phyloP scores from a whole-genome alignment of 1,140 invertebrate genomes.

The Eurytemora carolleeae region DNA sequence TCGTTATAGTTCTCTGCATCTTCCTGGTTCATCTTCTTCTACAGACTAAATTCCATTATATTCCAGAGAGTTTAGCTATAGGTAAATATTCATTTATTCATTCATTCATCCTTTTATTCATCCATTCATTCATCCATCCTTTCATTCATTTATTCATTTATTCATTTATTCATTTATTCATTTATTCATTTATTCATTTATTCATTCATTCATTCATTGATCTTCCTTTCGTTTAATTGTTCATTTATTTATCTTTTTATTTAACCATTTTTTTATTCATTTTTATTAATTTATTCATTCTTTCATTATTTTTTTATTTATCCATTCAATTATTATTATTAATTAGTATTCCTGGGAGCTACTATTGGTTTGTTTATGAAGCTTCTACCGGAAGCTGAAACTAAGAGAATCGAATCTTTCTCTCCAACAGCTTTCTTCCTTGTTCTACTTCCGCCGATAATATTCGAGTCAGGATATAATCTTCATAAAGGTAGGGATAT shows the following conservation, averaged over 20 bases:
- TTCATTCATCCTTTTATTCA: too few relatives aligned
- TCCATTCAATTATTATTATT: not conserved
- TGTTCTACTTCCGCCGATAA: slow-evolving; percentile 88
- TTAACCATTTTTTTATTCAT: too few relatives aligned
- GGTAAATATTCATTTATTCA: slow-evolving; percentile 78
- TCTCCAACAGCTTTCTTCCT: slow-evolving; percentile 93
- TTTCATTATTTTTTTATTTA: too few relatives aligned
- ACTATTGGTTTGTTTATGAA: slow-evolving; percentile 77
- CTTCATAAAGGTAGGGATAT: slow-evolving; percentile 66
- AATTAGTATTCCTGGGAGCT: slow-evolving; percentile 40
- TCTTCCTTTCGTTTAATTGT: not conserved
- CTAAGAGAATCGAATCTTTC: slow-evolving; percentile 81
- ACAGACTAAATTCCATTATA: slow-evolving; percentile 82
- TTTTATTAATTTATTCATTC: too few relatives aligned
- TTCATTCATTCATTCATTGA: too few relatives aligned
- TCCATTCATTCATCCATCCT: too few relatives aligned
- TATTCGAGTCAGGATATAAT: slow-evolving; percentile 97
- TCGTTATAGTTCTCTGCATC: slow-evolving; percentile 58
- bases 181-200: too few relatives aligned
- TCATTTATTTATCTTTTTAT: too few relatives aligned
- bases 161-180: slow-evolving; percentile 26
- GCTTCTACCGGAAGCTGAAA: slow-evolving; percentile 59
- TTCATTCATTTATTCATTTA: too few relatives aligned
- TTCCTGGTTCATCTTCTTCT: slow-evolving; percentile 82
- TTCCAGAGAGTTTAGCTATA: slow-evolving; percentile 93